A percentile compares a stretch with the other conserved stretches of the same genome.
phyloP scores from a whole-genome alignment of 1,140 invertebrate genomes.

The Schlechtendalia chinensis region DNA sequence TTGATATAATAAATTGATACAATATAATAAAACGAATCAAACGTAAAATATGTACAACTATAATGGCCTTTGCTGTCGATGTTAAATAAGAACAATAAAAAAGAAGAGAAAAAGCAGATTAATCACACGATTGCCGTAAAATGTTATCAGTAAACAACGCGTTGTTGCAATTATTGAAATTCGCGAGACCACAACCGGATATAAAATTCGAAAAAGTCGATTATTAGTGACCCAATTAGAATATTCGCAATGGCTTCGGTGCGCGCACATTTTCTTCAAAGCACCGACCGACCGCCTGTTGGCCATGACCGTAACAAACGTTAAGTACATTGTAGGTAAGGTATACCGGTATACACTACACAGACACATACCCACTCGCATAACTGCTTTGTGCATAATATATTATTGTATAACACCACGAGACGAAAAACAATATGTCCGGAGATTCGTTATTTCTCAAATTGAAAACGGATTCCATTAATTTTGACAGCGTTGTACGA shows the following conservation, averaged over 20 bases:
- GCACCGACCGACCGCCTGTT: conserved; percentile 3
- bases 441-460: neutral
- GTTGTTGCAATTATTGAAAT: neutral
- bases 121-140: too few relatives aligned
- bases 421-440: neutral
- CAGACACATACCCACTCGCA: neutral
- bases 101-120: too few relatives aligned
- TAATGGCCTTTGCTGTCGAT: too few relatives aligned
- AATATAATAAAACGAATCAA: too few relatives aligned
- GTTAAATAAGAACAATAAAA: too few relatives aligned
- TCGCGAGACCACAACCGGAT: neutral
- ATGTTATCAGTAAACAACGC: too few relatives aligned
- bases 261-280: conserved; percentile 35
- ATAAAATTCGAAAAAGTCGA: conserved; percentile 1
- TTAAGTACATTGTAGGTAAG: neutral
- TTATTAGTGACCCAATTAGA: conserved; percentile 38
- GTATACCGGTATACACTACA: too few relatives aligned
- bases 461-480: neutral
- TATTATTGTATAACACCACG: conserved; percentile 8
- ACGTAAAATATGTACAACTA: too few relatives aligned
- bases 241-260: conserved; percentile 38
- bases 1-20: too few relatives aligned
- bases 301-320: conserved; percentile 36
- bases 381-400: neutral
- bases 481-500: too few relatives aligned